These are phyloP conservation scores for Oryzias curvinotus DNA, from an alignment of 2,113 vertebrate genomes.

Conservation along the genomic window DNA sequence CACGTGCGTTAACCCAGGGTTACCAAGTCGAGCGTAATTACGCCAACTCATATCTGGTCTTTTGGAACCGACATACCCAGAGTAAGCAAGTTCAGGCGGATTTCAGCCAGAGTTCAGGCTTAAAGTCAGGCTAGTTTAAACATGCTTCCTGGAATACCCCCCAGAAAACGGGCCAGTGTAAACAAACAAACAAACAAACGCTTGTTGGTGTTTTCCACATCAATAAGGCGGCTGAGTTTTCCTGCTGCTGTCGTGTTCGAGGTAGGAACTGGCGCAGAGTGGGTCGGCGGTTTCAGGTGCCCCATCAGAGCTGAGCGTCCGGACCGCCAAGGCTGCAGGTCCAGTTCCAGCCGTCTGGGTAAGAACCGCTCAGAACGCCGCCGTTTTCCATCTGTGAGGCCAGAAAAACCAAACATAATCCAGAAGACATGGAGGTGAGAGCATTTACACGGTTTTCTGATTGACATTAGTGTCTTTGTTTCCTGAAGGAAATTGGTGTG, in stretches of 20 bases:
- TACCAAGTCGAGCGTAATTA: no score
- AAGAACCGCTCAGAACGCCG: conserved; percentile 50
- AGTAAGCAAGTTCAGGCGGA: no score
- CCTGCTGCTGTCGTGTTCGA: conserved; percentile 54
- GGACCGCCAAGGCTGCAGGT: conserved; percentile 49
- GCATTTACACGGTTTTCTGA: neutral
- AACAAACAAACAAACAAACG: conserved; percentile 18
- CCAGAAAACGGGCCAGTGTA: conserved; percentile 2
- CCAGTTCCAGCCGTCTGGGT: conserved; percentile 47
- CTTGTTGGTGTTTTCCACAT: conserved; percentile 20
- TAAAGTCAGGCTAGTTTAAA: no score
- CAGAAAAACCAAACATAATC: neutral
- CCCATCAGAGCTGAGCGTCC: conserved; percentile 48
- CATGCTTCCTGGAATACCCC: no score
- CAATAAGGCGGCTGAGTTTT: conserved; percentile 57
- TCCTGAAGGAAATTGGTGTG: no score
- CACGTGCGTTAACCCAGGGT: no score
- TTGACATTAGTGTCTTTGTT: no score
- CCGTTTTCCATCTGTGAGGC: conserved; percentile 65
- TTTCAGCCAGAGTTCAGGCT: no score
- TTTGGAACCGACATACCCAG: no score
- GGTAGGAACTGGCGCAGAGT: conserved; percentile 65
- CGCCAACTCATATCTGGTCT: no score
- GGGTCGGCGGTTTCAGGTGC: conserved; percentile 51
- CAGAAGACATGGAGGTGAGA: neutral